Evolutionary conservation across 2,113 vertebrate species (phyloP).

Genomic region (Pyxicephalus adspersus): DNA sequence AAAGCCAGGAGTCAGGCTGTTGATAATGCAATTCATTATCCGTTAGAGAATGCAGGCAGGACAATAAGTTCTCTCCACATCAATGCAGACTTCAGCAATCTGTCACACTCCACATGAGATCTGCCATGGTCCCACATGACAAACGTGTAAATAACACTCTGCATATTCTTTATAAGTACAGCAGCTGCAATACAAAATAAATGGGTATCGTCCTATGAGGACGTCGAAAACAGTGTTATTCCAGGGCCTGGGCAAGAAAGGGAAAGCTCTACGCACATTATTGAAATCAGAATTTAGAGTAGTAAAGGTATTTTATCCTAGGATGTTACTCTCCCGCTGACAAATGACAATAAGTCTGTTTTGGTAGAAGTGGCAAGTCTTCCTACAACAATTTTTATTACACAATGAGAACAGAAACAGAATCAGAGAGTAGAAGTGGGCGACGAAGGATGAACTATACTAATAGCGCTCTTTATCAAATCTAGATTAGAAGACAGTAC

Average conservation of each 20-base stretch:
- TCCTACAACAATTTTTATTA: conserved; percentile 20
- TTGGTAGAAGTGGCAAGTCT: conserved; percentile 2
- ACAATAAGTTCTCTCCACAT: conserved; percentile 13
- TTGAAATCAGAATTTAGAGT: conserved; percentile 6
- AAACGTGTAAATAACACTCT: not conserved
- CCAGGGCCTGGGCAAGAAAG: not conserved
- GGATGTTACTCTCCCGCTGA: not conserved
- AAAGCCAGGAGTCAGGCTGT: conserved; percentile 3
- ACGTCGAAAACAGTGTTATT: not conserved
- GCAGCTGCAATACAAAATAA: not conserved
- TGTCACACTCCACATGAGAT: conserved; percentile 24
- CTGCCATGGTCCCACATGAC: not conserved
- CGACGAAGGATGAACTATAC: not conserved
- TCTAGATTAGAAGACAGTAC: not conserved
- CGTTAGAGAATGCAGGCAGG: conserved; percentile 2
- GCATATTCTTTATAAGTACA: not conserved
- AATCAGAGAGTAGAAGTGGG: conserved; percentile 12
- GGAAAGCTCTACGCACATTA: not conserved
- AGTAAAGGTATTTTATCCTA: not conserved
- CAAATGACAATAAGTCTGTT: conserved; percentile 21
- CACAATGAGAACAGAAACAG: conserved; percentile 15
- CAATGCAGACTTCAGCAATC: conserved; percentile 32
- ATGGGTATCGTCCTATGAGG: not conserved
- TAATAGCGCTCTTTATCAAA: not conserved
- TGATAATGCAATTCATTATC: conserved; percentile 42